Evolutionary conservation across 1,140 invertebrate species (phyloP).

Genomic region (Asbolus verrucosus): DNA sequence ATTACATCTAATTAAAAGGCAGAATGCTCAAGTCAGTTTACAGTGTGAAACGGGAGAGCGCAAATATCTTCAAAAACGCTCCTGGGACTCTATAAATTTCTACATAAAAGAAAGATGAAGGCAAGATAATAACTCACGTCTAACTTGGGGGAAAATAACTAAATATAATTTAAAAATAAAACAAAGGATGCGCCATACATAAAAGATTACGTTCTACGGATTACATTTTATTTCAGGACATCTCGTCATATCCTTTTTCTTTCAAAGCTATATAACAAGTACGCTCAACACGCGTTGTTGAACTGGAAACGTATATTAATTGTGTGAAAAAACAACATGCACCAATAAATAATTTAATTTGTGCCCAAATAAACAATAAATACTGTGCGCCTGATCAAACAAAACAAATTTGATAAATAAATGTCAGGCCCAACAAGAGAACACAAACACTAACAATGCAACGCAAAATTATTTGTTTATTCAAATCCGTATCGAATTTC

Average conservation of each 20-base stretch:
- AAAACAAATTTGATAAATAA: conserved; percentile 32
- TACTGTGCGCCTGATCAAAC: conserved; percentile 28
- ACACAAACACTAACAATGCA: conserved; percentile 26
- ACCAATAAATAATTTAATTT: conserved; percentile 33
- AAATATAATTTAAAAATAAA: conserved; percentile 54
- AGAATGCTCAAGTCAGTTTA: conserved; percentile 49
- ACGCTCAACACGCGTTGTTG: too few species aligned
- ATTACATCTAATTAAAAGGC: conserved; percentile 57
- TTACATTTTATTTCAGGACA: conserved; percentile 40
- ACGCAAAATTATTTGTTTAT: conserved; percentile 37
- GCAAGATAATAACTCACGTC: conserved; percentile 56
- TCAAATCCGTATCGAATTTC: conserved; percentile 25
- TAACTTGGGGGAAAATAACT: conserved; percentile 51
- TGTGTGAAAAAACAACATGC: too few species aligned
- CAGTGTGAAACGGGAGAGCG: conserved; percentile 48
- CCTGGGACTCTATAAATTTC: conserved; percentile 56
- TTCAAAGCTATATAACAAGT: too few species aligned
- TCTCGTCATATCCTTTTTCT: too few species aligned
- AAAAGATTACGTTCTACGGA: conserved; percentile 46
- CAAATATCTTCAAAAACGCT: conserved; percentile 56
- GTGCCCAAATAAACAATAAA: conserved; percentile 30
- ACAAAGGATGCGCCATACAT: conserved; percentile 46
- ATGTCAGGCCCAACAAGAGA: conserved; percentile 26
- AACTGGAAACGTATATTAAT: too few species aligned
- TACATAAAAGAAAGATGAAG: conserved; percentile 55